Conservation (phyloP, 2,113 vertebrate species). For the Anas platyrhynchos region DNA sequence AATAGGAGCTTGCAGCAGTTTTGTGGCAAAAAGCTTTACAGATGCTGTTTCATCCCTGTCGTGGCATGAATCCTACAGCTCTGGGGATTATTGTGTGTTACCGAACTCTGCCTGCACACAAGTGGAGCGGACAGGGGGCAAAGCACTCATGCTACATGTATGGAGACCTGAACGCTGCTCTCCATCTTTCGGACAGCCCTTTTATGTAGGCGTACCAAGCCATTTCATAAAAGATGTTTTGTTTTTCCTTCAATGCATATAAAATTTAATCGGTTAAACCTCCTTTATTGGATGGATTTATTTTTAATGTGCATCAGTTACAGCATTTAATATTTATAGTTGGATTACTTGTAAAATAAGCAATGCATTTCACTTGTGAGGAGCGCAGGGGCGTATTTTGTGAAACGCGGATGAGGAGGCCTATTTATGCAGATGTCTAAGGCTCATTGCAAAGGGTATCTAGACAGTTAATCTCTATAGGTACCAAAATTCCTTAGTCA, state of each 20-base stretch:
- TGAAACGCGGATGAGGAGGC: background rate
- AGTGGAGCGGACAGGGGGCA: background rate
- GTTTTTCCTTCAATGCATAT: background rate
- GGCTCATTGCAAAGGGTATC: background rate
- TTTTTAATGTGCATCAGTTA: slow-evolving; percentile 23
- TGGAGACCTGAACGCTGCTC: background rate
- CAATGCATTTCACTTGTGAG: background rate
- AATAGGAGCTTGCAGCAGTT: slow-evolving; percentile 22
- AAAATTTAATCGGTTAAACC: background rate
- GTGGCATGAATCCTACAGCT: slow-evolving; percentile 2
- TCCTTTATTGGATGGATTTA: background rate
- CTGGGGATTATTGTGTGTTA: background rate
- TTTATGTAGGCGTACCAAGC: background rate
- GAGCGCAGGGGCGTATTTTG: background rate
- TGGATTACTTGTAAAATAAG: background rate
- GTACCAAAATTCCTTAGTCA: slow-evolving; percentile 52
- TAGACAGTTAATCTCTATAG: background rate
- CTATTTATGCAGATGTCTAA: background rate
- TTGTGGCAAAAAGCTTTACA: background rate
- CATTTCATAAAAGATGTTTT: background rate
- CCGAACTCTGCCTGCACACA: background rate
- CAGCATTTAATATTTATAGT: background rate
- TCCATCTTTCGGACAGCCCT: background rate
- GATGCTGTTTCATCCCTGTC: slow-evolving; percentile 25
- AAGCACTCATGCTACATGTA: background rate